These are phyloP conservation scores for Nasonia oneida DNA, from an alignment of 2,888 invertebrate species.

Conservation along the genomic window DNA sequence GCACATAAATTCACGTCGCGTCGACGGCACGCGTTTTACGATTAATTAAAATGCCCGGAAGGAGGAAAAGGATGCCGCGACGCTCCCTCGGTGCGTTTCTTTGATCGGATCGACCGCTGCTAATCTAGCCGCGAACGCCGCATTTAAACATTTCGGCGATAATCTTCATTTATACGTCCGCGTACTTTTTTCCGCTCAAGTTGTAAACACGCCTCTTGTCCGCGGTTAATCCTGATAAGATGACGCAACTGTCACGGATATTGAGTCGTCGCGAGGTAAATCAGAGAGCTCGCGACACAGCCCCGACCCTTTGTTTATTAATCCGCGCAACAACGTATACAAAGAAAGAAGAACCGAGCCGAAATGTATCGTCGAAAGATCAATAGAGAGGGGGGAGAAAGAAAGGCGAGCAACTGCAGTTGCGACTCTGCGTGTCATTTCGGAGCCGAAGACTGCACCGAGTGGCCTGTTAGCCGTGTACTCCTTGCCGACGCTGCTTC, in stretches of 20 bases:
- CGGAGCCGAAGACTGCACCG: slow-evolving; percentile 55
- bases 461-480: slow-evolving; percentile 70
- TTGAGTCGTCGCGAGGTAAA: not conserved
- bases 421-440: slow-evolving; percentile 10
- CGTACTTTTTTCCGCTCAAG: not conserved
- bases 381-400: not conserved
- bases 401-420: not conserved
- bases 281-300: not conserved
- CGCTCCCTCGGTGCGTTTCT: not conserved
- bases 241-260: not conserved
- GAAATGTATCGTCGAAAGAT: not conserved
- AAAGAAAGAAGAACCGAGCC: not conserved
- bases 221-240: not conserved
- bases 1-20: slow-evolving; percentile 58
- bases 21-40: slow-evolving; percentile 40
- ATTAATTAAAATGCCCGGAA: slow-evolving; percentile 40
- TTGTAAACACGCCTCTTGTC: not conserved
- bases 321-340: not conserved
- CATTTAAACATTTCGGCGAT: not conserved
- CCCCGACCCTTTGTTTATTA: not conserved
- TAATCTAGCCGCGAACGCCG: not conserved
- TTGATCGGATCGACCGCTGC: not conserved
- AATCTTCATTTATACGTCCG: not conserved
- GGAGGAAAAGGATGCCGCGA: slow-evolving; percentile 20
- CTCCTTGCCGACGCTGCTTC: not conserved